phyloP scores from a whole-genome alignment of 1,140 invertebrate species.

The Frieseomelitta varia region DNA sequence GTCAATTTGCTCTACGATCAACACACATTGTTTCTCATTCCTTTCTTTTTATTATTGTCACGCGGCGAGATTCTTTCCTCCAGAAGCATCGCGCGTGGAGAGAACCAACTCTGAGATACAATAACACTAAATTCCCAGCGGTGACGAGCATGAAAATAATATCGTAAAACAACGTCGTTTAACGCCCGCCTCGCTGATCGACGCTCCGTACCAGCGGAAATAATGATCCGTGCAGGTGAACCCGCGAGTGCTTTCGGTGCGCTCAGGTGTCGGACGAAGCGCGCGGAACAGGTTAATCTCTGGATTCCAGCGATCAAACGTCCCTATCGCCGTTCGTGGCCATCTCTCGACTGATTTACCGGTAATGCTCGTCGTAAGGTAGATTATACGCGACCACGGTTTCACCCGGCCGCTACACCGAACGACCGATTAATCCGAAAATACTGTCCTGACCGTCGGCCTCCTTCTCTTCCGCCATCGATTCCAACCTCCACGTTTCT shows the following conservation, averaged over 20 bases:
- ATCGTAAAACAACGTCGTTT: conserved; percentile 19
- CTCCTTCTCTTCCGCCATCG: background rate
- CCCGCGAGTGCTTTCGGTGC: background rate
- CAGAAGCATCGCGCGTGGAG: background rate
- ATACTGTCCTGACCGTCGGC: conserved; percentile 65
- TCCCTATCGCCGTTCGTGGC: conserved; percentile 63
- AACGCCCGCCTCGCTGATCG: background rate
- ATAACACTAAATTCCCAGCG: background rate
- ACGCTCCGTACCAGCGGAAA: background rate
- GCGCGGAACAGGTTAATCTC: conserved; percentile 75
- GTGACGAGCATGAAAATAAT: background rate
- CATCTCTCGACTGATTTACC: conserved; percentile 74
- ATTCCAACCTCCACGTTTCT: background rate
- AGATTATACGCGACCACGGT: conserved; percentile 56
- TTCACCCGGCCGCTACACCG: conserved; percentile 57
- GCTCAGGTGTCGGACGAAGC: conserved; percentile 20
- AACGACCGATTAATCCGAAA: conserved; percentile 77
- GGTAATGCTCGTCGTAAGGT: conserved; percentile 73
- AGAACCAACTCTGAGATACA: background rate
- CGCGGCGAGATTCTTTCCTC: background rate
- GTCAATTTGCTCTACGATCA: conserved; percentile 22
- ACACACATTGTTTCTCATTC: too few species aligned
- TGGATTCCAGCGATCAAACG: conserved; percentile 71
- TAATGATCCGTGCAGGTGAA: conserved; percentile 23
- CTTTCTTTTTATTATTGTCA: conserved; percentile 15